phyloP scores from a whole-genome alignment of 2,888 invertebrate species.

The Nymphalis polychloros region DNA sequence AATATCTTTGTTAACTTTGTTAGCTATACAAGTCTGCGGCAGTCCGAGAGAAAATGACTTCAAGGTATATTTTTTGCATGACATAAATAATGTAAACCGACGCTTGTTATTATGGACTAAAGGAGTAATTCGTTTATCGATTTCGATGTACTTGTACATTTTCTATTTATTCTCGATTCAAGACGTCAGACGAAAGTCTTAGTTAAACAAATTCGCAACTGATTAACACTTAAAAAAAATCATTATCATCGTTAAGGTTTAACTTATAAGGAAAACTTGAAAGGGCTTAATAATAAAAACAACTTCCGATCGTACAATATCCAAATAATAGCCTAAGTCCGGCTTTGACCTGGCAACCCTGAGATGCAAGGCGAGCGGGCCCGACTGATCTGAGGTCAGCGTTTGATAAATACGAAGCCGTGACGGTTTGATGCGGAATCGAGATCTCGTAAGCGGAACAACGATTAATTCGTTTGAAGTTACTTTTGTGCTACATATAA shows the following conservation, averaged over 20 bases:
- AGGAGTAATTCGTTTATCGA: no score
- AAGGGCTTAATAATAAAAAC: neutral
- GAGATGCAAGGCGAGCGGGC: constrained; percentile 33
- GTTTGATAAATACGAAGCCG: constrained; percentile 35
- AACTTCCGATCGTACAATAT: constrained; percentile 12
- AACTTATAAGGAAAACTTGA: neutral
- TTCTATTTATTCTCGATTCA: no score
- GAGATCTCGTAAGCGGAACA: constrained; percentile 12
- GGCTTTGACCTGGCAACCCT: constrained; percentile 29
- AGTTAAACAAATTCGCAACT: no score
- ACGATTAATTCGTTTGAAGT: constrained; percentile 13
- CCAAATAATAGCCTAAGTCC: constrained; percentile 17
- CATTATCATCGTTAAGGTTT: no score
- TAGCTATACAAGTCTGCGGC: neutral
- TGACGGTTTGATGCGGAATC: constrained; percentile 13
- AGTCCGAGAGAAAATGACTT: neutral
- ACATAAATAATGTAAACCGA: neutral
- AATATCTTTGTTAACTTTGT: neutral
- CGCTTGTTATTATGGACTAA: no score
- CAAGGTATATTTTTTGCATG: neutral
- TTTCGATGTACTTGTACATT: no score
- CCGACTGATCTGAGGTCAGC: constrained; percentile 35
- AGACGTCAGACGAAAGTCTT: no score
- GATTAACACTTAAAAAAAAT: no score
- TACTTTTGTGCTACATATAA: constrained; percentile 6